Evolutionary conservation across 2,113 vertebrate species (phyloP).

Genomic region (Larimichthys crocea): DNA sequence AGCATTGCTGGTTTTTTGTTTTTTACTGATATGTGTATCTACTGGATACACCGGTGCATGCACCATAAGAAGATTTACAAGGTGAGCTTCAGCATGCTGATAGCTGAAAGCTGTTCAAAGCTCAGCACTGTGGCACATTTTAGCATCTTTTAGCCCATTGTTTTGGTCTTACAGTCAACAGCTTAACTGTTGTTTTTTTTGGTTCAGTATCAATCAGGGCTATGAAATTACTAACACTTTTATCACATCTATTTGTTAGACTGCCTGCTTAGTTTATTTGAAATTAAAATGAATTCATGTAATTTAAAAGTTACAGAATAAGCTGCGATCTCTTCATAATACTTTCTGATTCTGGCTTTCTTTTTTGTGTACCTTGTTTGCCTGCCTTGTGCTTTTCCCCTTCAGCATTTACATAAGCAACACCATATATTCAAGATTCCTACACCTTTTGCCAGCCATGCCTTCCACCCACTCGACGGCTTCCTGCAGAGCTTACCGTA

Average conservation of each 20-base stretch:
- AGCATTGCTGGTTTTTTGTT: conserved; percentile 93
- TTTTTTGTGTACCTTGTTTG: not conserved
- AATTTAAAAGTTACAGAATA: not conserved
- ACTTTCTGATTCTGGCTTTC: not conserved
- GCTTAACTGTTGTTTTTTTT: too few species aligned
- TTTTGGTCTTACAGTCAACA: not conserved
- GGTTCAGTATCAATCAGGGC: not conserved
- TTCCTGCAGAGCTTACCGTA: conserved; percentile 95
- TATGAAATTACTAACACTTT: not conserved
- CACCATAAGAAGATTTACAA: conserved; percentile 93
- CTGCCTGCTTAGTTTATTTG: not conserved
- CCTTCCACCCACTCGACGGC: conserved; percentile 94
- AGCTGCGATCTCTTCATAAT: not conserved
- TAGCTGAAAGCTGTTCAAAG: not conserved
- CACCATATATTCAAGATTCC: conserved; percentile 95
- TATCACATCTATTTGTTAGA: not conserved
- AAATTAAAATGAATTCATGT: not conserved
- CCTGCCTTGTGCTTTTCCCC: conserved; percentile 28
- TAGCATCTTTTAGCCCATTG: not conserved
- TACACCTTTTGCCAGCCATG: conserved; percentile 93
- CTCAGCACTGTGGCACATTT: not conserved
- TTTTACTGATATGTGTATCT: conserved; percentile 96
- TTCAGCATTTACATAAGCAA: conserved; percentile 91
- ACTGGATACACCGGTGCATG: conserved; percentile 94
- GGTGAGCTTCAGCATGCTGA: conserved; percentile 74